Evolutionary conservation across 2,797 vertebrate species (phyloP).

Genomic region (Chloroceryle inda): DNA sequence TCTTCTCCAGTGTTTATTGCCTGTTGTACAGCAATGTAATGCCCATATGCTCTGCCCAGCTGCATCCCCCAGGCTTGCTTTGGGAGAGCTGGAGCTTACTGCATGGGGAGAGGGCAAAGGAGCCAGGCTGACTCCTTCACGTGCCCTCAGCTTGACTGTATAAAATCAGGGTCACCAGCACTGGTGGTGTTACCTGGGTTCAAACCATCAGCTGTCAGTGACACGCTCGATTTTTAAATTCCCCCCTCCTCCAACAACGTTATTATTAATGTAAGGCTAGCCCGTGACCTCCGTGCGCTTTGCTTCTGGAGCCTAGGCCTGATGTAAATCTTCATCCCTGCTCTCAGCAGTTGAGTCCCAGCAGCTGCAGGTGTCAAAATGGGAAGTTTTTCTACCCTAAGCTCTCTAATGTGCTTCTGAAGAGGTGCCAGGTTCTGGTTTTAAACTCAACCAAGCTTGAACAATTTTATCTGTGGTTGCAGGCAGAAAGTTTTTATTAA

Average conservation of each 20-base stretch:
- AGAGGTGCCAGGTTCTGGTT: constrained; percentile 32
- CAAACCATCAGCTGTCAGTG: neutral
- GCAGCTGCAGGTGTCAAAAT: neutral
- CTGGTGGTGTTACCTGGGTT: neutral
- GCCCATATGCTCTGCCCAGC: neutral
- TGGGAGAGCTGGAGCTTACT: neutral
- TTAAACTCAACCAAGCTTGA: constrained; percentile 43
- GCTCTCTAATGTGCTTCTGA: neutral
- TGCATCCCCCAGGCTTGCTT: neutral
- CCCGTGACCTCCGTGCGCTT: neutral
- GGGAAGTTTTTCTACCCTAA: neutral
- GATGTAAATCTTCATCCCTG: rapidly evolving
- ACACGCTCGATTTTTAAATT: neutral
- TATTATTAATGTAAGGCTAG: neutral
- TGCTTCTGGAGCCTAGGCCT: neutral
- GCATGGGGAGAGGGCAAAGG: neutral
- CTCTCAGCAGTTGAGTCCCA: neutral
- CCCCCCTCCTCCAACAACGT: too few species aligned
- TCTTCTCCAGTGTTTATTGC: neutral
- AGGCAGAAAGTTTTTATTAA: constrained; percentile 49
- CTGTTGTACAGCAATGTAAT: neutral
- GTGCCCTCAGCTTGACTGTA: neutral
- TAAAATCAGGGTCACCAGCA: neutral
- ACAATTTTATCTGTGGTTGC: constrained; percentile 30
- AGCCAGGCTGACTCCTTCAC: neutral